These are phyloP conservation scores for Pseudomugil tenellus DNA, from an alignment of 2,797 vertebrate species.

Conservation along the genomic window DNA sequence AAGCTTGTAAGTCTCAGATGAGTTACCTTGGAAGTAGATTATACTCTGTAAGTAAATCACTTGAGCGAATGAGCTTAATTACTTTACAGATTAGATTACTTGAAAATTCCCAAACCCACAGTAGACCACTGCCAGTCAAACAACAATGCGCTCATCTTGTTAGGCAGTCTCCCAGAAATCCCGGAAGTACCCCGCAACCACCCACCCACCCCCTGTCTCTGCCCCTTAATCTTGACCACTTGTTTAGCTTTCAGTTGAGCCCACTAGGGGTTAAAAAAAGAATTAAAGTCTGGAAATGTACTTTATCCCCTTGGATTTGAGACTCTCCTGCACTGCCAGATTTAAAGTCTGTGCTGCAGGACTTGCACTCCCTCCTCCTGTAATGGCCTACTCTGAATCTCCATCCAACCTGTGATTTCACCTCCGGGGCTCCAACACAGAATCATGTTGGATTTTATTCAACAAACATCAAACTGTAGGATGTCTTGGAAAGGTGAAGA, in stretches of 20 bases:
- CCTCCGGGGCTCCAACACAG: constrained; percentile 19
- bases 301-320: constrained; percentile 38
- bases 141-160: neutral
- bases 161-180: neutral
- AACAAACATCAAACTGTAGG: constrained; percentile 11
- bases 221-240: constrained; percentile 1
- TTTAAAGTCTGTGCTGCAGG: constrained; percentile 45
- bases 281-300: neutral
- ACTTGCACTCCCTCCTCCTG: constrained; percentile 25
- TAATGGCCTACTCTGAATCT: constrained; percentile 53
- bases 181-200: neutral
- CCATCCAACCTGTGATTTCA: constrained; percentile 54
- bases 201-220: no score
- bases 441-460: neutral
- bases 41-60: neutral
- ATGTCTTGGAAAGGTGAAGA: neutral
- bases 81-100: neutral
- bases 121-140: neutral
- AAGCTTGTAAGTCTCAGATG: neutral
- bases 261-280: neutral
- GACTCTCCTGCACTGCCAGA: constrained; percentile 35
- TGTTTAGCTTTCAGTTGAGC: constrained; percentile 8
- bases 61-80: neutral
- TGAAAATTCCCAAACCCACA: neutral
- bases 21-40: neutral